phyloP scores from a whole-genome alignment of 2,113 vertebrate genomes.

The Brachirus orientalis region DNA sequence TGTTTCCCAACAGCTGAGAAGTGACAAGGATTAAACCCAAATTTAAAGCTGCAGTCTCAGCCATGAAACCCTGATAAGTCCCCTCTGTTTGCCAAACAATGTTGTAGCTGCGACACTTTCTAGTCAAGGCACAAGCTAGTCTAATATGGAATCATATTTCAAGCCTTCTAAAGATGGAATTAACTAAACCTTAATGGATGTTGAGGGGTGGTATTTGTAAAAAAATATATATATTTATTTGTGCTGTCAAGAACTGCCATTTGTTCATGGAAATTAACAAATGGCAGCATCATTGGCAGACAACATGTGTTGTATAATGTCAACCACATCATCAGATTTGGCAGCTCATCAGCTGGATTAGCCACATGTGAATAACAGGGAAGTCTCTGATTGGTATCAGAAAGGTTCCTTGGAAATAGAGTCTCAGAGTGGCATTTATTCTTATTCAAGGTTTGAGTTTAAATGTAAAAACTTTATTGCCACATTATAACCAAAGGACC shows the following conservation, averaged over 20 bases:
- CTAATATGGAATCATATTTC: background rate
- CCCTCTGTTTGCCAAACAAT: background rate
- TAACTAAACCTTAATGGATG: background rate
- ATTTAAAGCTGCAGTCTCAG: background rate
- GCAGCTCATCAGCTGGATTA: background rate
- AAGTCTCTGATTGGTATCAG: background rate
- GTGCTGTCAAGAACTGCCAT: background rate
- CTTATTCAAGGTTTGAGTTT: background rate
- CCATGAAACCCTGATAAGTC: background rate
- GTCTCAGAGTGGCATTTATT: background rate
- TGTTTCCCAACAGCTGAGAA: background rate
- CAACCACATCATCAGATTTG: slow-evolving; percentile 5
- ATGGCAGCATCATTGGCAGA: background rate
- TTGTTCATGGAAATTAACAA: too few species aligned
- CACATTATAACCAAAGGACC: too few species aligned
- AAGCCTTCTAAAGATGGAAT: too few species aligned
- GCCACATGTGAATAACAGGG: background rate
- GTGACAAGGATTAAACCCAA: background rate
- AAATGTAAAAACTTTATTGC: background rate
- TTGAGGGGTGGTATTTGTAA: too few species aligned
- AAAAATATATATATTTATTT: too few species aligned
- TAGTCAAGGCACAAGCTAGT: background rate
- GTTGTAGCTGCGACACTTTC: background rate
- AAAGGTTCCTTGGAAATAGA: background rate
- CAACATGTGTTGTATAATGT: slow-evolving; percentile 9